These are phyloP conservation scores for Sebastolobus altivelis DNA, from an alignment of 2,797 vertebrate species.

Conservation along the genomic window DNA sequence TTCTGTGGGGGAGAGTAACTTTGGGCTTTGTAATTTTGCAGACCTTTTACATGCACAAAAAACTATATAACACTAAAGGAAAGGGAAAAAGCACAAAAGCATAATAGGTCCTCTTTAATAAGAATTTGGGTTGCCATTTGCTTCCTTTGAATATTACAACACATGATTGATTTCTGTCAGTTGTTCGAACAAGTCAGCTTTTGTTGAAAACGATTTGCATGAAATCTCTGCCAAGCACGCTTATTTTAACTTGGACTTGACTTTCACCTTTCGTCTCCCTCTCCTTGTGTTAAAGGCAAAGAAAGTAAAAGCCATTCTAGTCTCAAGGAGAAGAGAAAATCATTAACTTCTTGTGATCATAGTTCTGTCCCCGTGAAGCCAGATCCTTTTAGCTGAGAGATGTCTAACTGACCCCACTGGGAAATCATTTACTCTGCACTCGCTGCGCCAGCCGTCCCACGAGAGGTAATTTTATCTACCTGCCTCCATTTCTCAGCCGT, in stretches of 20 bases:
- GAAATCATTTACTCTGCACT: conserved; percentile 82
- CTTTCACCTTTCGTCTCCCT: conserved; percentile 19
- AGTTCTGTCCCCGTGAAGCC: conserved; percentile 55
- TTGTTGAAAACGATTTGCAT: background rate
- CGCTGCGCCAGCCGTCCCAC: conserved; percentile 61
- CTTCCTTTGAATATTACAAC: background rate
- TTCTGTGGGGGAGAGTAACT: background rate
- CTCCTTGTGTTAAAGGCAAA: conserved; percentile 33
- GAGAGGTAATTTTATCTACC: conserved; percentile 80
- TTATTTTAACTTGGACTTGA: conserved; percentile 45
- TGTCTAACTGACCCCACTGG: conserved; percentile 78
- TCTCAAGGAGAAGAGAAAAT: conserved; percentile 76
- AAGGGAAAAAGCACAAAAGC: rapidly evolving
- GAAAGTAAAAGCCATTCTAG: conserved; percentile 48
- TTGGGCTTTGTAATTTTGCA: background rate
- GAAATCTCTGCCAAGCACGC: conserved; percentile 29
- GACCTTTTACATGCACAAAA: background rate
- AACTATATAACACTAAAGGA: background rate
- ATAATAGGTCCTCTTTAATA: background rate
- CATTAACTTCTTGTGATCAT: conserved; percentile 79
- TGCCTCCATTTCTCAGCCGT: conserved; percentile 63
- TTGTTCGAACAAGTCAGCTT: conserved; percentile 7
- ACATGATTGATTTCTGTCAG: background rate
- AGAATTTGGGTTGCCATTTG: background rate
- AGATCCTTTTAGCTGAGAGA: conserved; percentile 60